A percentile compares a stretch with the other conserved stretches of the same genome.
phyloP scores from a whole-genome alignment of 2,888 invertebrate genomes.

The Eupithecia vulgata region DNA sequence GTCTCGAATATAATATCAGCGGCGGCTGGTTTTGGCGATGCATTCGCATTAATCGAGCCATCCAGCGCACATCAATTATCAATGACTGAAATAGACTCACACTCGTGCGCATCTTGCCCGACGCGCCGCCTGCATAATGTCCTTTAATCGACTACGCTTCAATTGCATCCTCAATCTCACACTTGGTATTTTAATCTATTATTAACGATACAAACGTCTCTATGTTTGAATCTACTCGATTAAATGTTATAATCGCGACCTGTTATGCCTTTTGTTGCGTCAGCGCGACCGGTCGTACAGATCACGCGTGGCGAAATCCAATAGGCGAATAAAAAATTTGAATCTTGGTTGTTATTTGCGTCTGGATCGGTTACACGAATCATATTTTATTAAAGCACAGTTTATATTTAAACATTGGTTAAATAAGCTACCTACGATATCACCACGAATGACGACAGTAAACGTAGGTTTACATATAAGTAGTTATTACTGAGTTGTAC shows the following conservation, averaged over 20 bases:
- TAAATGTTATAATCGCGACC: constrained; percentile 37
- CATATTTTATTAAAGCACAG: constrained; percentile 26
- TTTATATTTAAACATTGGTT: not conserved
- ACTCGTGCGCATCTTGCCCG: constrained; percentile 48
- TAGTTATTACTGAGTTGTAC: not conserved
- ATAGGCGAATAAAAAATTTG: constrained; percentile 32
- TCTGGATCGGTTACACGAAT: constrained; percentile 27
- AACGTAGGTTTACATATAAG: not conserved
- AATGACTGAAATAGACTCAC: constrained; percentile 58
- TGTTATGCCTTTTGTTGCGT: constrained; percentile 48
- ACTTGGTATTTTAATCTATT: constrained; percentile 18
- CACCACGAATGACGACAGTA: not conserved
- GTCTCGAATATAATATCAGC: constrained; percentile 44
- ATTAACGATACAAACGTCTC: constrained; percentile 24
- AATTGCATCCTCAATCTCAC: constrained; percentile 15
- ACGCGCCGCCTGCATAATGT: constrained; percentile 41
- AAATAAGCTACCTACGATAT: not conserved
- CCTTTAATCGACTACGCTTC: constrained; percentile 36
- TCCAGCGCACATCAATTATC: constrained; percentile 50
- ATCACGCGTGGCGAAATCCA: constrained; percentile 46
- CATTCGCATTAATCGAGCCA: constrained; percentile 30
- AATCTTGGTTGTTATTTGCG: constrained; percentile 30
- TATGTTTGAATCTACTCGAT: constrained; percentile 15
- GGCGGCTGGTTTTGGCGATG: constrained; percentile 31
- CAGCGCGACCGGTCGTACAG: constrained; percentile 46